Evolutionary conservation across 2,888 invertebrate species (phyloP).

Genomic region (Pachliopta kotzebuea): DNA sequence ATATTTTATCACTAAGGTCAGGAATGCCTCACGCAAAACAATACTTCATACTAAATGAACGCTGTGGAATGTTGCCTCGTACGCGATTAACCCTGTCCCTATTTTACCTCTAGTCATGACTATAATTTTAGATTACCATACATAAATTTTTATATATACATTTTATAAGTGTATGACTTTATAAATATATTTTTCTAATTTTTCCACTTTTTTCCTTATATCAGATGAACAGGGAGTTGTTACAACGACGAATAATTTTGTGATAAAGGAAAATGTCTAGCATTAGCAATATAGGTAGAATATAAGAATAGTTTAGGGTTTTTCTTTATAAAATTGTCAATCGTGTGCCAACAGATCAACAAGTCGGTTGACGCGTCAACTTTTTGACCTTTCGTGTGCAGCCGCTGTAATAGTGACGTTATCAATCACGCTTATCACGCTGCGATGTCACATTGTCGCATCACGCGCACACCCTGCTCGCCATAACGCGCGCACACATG

Average conservation of each 20-base stretch:
- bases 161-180: no score
- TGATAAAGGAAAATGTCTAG: no score
- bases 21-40: constrained; percentile 17
- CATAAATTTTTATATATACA: no score
- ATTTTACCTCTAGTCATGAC: background rate
- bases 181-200: no score
- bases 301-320: no score
- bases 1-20: constrained; percentile 12
- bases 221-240: no score
- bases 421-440: constrained; percentile 73
- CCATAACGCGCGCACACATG: constrained; percentile 14
- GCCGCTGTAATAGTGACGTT: constrained; percentile 54
- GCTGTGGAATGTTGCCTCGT: constrained; percentile 12
- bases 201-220: no score
- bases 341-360: constrained; percentile 33
- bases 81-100: constrained; percentile 1
- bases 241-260: no score
- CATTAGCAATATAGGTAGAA: no score
- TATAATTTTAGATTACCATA: constrained; percentile 9
- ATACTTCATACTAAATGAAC: constrained; percentile 12
- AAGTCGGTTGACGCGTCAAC: constrained; percentile 35
- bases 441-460: constrained; percentile 40
- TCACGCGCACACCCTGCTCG: constrained; percentile 26
- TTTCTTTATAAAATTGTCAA: background rate
- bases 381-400: constrained; percentile 32